These are phyloP conservation scores for Mohoua ochrocephala DNA, from an alignment of 2,113 vertebrate species.

Conservation along the genomic window DNA sequence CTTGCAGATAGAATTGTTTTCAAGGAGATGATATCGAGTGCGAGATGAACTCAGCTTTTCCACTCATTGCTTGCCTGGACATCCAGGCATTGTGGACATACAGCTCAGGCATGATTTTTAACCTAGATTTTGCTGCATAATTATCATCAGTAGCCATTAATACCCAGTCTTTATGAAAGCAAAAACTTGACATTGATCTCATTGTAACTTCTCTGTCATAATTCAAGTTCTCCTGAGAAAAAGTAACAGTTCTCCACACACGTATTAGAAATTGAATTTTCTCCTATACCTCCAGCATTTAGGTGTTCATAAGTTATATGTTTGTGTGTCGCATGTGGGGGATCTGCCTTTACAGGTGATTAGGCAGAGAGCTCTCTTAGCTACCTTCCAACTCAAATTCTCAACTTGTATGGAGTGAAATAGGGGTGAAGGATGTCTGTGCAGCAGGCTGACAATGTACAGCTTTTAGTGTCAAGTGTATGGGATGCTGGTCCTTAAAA, in stretches of 20 bases:
- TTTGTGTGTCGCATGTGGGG: not conserved
- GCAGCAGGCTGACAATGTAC: not conserved
- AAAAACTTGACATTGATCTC: not conserved
- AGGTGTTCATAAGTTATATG: not conserved
- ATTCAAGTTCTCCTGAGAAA: not conserved
- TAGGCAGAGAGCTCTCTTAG: not conserved
- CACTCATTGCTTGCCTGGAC: not conserved
- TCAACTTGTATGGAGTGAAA: not conserved
- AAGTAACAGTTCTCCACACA: not conserved
- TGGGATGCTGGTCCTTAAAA: not conserved
- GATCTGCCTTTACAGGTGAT: not conserved
- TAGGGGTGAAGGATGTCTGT: not conserved
- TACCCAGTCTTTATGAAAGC: not conserved
- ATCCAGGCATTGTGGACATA: not conserved
- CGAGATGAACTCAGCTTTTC: not conserved
- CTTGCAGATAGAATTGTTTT: not conserved
- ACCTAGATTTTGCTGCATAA: not conserved
- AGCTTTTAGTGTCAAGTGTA: not conserved
- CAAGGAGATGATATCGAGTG: not conserved
- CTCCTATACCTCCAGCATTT: not conserved
- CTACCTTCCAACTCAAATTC: not conserved
- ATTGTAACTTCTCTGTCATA: not conserved
- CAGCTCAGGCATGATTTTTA: not conserved
- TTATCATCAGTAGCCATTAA: not conserved
- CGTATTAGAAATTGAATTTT: not conserved